Percentiles rank a stretch among this genome's conserved stretches.
Conservation (phyloP, 2,888 invertebrate species). For the Acrobasis consociella region DNA sequence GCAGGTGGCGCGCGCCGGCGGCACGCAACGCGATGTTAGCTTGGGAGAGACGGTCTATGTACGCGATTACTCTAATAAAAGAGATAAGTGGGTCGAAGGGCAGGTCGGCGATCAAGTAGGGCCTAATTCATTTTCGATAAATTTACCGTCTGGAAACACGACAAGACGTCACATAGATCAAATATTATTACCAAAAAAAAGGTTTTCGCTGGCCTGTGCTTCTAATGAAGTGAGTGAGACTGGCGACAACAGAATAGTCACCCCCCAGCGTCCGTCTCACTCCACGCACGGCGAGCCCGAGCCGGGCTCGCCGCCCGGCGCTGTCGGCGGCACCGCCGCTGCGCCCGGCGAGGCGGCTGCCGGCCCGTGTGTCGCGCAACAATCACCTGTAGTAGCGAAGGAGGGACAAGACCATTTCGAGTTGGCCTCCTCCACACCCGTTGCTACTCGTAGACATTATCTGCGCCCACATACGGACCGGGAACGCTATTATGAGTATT, state of each 20-base stretch:
- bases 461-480: neutral
- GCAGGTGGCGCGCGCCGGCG: neutral
- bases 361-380: neutral
- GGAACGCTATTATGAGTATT: neutral
- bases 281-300: neutral
- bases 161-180: neutral
- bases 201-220: neutral
- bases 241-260: neutral
- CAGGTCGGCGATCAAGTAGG: neutral
- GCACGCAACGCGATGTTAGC: neutral
- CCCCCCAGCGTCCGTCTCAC: neutral
- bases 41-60: neutral
- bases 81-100: neutral
- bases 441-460: neutral
- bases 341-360: neutral
- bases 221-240: neutral
- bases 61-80: neutral
- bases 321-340: neutral
- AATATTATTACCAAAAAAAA: neutral
- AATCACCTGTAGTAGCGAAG: neutral
- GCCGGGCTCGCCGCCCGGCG: neutral
- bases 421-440: too few relatives aligned
- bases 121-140: neutral
- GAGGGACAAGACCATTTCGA: neutral
- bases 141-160: neutral